Evolutionary conservation across 2,797 vertebrate genomes (phyloP).

Genomic region (Cryptoprocta ferox): DNA sequence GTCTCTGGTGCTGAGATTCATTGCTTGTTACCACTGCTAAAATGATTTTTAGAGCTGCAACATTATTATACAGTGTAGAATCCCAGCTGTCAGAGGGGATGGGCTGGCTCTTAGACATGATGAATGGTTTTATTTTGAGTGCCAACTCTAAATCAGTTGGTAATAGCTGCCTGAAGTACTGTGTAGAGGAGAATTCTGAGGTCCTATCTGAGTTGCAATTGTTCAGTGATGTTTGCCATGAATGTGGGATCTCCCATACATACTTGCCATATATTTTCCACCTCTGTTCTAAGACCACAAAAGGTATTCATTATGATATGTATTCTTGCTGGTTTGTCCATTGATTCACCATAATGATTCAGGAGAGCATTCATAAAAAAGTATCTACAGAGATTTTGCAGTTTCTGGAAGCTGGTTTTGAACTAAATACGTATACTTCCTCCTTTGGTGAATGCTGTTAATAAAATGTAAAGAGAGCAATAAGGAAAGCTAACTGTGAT

Average conservation of each 20-base stretch:
- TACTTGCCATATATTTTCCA: neutral
- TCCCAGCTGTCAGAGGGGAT: neutral
- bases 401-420: slow-evolving; percentile 11
- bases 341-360: neutral
- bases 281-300: neutral
- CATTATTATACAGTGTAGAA: neutral
- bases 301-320: neutral
- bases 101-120: neutral
- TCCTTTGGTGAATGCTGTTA: neutral
- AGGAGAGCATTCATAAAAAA: neutral
- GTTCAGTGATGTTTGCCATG: neutral
- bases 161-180: neutral
- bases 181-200: neutral
- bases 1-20: neutral
- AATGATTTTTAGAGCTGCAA: neutral
- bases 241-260: neutral
- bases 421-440: slow-evolving; percentile 11
- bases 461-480: neutral
- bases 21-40: neutral
- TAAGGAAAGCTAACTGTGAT: neutral
- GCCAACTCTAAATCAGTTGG: neutral
- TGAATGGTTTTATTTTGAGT: neutral
- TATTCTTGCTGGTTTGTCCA: neutral
- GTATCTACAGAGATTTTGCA: neutral
- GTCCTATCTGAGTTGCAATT: neutral